A percentile compares a stretch with the other conserved stretches of the same genome.
phyloP scores from a whole-genome alignment of 2,888 invertebrate species.

The Camponotus fellah region DNA sequence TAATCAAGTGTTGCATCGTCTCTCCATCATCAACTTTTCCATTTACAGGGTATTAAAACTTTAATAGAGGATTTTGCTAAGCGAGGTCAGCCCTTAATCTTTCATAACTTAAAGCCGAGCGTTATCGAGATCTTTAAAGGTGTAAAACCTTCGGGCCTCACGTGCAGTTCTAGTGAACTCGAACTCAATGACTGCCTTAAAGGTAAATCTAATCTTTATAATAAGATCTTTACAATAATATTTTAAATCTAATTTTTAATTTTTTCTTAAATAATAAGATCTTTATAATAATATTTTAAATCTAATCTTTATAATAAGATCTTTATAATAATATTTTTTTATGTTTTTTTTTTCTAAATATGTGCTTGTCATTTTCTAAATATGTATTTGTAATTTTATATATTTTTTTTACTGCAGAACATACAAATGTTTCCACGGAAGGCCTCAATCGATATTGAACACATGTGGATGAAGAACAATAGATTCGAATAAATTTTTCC shows the following conservation, averaged over 20 bases:
- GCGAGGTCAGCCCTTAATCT: slow-evolving; percentile 88
- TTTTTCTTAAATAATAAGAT: too few species aligned
- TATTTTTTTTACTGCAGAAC: slow-evolving; percentile 70
- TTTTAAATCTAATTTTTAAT: too few species aligned
- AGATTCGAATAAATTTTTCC: slow-evolving; percentile 3
- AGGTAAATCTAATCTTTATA: slow-evolving; percentile 80
- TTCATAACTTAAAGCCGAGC: slow-evolving; percentile 88
- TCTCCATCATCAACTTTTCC: slow-evolving; percentile 6
- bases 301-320: too few species aligned
- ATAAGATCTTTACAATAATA: neutral
- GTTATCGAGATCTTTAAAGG: slow-evolving; percentile 88
- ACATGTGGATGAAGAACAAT: neutral
- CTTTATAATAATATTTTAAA: too few species aligned
- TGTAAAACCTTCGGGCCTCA: slow-evolving; percentile 87
- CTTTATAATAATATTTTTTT: neutral
- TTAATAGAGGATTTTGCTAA: slow-evolving; percentile 88
- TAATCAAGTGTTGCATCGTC: neutral
- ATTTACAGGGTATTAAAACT: slow-evolving; percentile 88
- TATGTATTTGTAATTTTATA: neutral
- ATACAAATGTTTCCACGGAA: slow-evolving; percentile 69
- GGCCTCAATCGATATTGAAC: slow-evolving; percentile 70
- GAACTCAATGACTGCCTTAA: slow-evolving; percentile 88
- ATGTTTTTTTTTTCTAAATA: neutral
- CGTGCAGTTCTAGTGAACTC: slow-evolving; percentile 87
- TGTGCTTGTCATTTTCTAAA: too few species aligned